phyloP scores from a whole-genome alignment of 2,797 vertebrate species.

The Amblyopsis hoosieri region DNA sequence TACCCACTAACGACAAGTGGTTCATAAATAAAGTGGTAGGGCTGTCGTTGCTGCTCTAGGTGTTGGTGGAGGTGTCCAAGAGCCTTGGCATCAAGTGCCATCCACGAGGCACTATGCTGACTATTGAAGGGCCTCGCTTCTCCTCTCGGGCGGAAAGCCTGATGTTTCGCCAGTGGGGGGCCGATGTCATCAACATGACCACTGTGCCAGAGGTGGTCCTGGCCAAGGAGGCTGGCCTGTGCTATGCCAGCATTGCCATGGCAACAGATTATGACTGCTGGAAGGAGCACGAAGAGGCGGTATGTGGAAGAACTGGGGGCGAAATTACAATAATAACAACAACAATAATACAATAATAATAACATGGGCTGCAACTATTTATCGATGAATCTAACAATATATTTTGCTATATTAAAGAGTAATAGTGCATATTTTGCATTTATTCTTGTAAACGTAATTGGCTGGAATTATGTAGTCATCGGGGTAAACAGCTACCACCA shows the following conservation, averaged over 20 bases:
- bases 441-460: too few relatives aligned
- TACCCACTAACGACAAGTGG: too few relatives aligned
- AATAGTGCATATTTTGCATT: too few relatives aligned
- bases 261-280: slow-evolving; percentile 98
- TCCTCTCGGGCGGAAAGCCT: slow-evolving; percentile 92
- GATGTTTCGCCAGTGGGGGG: slow-evolving; percentile 93
- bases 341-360: too few relatives aligned
- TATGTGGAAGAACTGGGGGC: slow-evolving; percentile 69
- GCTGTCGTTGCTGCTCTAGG: slow-evolving; percentile 76
- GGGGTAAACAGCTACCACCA: too few relatives aligned
- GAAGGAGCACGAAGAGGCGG: slow-evolving; percentile 95
- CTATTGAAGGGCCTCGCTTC: slow-evolving; percentile 93
- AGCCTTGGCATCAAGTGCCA: slow-evolving; percentile 90
- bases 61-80: slow-evolving; percentile 86
- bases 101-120: slow-evolving; percentile 86
- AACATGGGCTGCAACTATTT: too few relatives aligned
- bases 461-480: too few relatives aligned
- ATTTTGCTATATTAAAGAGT: too few relatives aligned
- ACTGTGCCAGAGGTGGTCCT: slow-evolving; percentile 96
- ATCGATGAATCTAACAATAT: too few relatives aligned
- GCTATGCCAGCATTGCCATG: slow-evolving; percentile 96
- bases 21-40: too few relatives aligned
- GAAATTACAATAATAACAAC: not conserved
- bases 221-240: slow-evolving; percentile 92
- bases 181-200: slow-evolving; percentile 97